These are phyloP conservation scores for Dendroctonus valens DNA, from an alignment of 1,140 invertebrate species.

Conservation along the genomic window DNA sequence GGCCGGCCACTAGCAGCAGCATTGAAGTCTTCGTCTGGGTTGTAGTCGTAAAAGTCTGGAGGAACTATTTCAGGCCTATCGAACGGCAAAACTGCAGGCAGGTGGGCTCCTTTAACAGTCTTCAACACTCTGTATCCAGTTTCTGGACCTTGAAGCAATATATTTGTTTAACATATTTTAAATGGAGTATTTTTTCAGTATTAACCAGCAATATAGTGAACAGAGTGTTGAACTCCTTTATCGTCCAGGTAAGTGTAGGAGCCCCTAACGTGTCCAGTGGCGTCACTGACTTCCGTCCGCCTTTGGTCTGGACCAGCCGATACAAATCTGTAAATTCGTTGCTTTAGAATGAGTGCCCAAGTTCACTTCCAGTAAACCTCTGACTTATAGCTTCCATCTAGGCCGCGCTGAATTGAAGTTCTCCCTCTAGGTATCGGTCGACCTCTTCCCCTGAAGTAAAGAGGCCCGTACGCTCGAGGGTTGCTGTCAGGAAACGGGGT, in stretches of 20 bases:
- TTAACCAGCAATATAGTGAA: slow-evolving; percentile 68
- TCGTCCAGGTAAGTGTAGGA: slow-evolving; percentile 74
- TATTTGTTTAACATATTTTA: neutral
- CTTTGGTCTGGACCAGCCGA: slow-evolving; percentile 69
- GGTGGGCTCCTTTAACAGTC: slow-evolving; percentile 59
- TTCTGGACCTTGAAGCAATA: slow-evolving; percentile 51
- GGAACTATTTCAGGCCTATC: slow-evolving; percentile 48
- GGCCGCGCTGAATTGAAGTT: slow-evolving; percentile 60
- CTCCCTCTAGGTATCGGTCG: slow-evolving; percentile 57
- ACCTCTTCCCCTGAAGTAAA: slow-evolving; percentile 58
- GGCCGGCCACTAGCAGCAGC: slow-evolving; percentile 56
- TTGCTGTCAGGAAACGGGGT: slow-evolving; percentile 65
- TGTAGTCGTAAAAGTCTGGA: slow-evolving; percentile 50
- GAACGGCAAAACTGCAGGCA: slow-evolving; percentile 54
- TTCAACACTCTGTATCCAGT: slow-evolving; percentile 72
- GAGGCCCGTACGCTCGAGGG: slow-evolving; percentile 54
- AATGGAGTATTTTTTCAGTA: neutral
- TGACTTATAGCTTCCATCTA: slow-evolving; percentile 64
- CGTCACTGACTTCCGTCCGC: slow-evolving; percentile 66
- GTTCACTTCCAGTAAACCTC: neutral
- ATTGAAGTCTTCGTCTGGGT: slow-evolving; percentile 44
- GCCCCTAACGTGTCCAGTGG: slow-evolving; percentile 65
- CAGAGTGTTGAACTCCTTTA: slow-evolving; percentile 66
- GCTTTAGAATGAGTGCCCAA: neutral
- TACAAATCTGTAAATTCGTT: slow-evolving; percentile 56